These are phyloP conservation scores for Pollachius pollachius DNA, from an alignment of 2,113 vertebrate species.

Conservation along the genomic window DNA sequence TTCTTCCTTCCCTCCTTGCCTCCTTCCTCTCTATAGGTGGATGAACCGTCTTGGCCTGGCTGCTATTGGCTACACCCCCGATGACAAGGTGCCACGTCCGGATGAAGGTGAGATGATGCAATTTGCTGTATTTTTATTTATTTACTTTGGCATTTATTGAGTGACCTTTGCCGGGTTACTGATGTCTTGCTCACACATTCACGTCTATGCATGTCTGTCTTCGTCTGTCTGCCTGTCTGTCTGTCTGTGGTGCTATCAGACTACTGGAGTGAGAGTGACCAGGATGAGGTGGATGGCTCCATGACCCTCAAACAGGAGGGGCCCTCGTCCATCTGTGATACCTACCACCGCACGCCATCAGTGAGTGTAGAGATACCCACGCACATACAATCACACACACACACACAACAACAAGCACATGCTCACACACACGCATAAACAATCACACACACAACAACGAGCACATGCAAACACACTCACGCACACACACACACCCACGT, in stretches of 20 bases:
- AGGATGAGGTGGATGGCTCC: conserved; percentile 85
- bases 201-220: not conserved
- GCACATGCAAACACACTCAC: not conserved
- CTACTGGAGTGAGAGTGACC: conserved; percentile 95
- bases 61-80: conserved; percentile 90
- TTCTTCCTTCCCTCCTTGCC: not conserved
- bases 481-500: not conserved
- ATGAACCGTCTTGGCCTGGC: conserved; percentile 90
- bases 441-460: not conserved
- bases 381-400: not conserved
- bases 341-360: conserved; percentile 83
- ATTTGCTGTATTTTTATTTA: not conserved
- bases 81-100: conserved; percentile 86
- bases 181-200: not conserved
- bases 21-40: conserved; percentile 73
- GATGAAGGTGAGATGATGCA: conserved; percentile 81
- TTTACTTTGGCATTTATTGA: not conserved
- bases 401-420: too few relatives aligned
- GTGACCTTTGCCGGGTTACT: not conserved
- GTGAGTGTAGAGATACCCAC: conserved; percentile 69
- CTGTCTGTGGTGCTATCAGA: conserved; percentile 62
- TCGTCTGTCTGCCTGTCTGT: not conserved
- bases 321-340: conserved; percentile 77
- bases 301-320: conserved; percentile 89
- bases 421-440: not conserved